Conservation (phyloP, 2,113 vertebrate species). For the Rhinogobius similis region DNA sequence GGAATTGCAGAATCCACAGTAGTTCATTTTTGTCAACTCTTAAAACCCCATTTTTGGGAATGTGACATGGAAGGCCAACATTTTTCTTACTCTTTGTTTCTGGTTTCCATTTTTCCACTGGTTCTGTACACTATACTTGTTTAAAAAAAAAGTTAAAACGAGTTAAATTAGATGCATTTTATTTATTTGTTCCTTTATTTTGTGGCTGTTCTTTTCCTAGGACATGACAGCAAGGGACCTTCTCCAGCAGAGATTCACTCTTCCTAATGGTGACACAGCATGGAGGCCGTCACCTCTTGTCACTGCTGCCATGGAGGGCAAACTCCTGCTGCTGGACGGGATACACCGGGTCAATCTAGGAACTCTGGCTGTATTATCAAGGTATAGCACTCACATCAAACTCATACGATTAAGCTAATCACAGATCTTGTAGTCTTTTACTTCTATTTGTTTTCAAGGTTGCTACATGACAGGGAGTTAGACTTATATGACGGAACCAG, state of each 20-base stretch:
- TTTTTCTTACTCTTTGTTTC: neutral
- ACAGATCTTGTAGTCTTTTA: neutral
- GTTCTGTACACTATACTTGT: neutral
- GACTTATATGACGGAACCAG: slow-evolving; percentile 91
- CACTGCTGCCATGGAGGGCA: slow-evolving; percentile 89
- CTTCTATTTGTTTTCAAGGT: slow-evolving; percentile 66
- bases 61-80: slow-evolving; percentile 2
- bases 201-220: slow-evolving; percentile 60
- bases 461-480: slow-evolving; percentile 93
- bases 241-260: slow-evolving; percentile 93
- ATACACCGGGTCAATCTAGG: slow-evolving; percentile 93
- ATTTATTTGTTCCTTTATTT: neutral
- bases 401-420: no score
- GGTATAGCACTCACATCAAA: slow-evolving; percentile 72
- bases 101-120: neutral
- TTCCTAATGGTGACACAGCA: slow-evolving; percentile 93
- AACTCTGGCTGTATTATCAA: slow-evolving; percentile 90
- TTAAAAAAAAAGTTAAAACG: neutral
- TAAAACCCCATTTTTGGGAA: slow-evolving; percentile 50
- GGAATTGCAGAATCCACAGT: slow-evolving; percentile 70
- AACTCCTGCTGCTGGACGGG: slow-evolving; percentile 90
- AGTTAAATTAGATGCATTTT: no score
- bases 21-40: slow-evolving; percentile 48
- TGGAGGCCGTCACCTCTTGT: slow-evolving; percentile 92
- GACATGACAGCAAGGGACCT: slow-evolving; percentile 96